Evolutionary conservation across 2,113 vertebrate genomes (phyloP), one percentile per base, ranked within the genome.

Genomic region (Corythornis madagascariensis): DNA sequence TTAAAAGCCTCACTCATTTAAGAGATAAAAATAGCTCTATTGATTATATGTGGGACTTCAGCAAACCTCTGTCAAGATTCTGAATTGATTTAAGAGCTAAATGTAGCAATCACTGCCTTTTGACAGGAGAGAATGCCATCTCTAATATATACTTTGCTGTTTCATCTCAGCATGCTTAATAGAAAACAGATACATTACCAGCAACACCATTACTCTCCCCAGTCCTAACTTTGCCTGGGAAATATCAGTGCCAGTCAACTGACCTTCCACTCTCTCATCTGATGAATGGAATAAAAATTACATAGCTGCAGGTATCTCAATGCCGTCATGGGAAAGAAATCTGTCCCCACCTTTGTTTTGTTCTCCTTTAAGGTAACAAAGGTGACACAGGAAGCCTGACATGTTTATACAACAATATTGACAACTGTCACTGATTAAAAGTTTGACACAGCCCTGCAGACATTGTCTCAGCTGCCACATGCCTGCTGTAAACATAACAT

Each of bases 31-130:
- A 86, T 69, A 73, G 38, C 73, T 71, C 43, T 88, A 91, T 61
- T 66, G 77, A 94, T 89, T 91, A 89, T 87, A 73, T 92, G 35
- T 57, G 50, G 48, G 81, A 77, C 91, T 97, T 86, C 90, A 89
- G 90, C 40, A 95, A 95, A 80, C 65, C 55, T 77, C 35, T 78
- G 83, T 94, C 89, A 95, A 95, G 92, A 94, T 87, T 93, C 22
- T 65, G 65, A 93, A 70, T 63, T 83, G 55, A 93, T 91, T 79
- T 93, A 88, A 94, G 86, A 83, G 83, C 59, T 80, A 82, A 96
- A 93, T 43, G 78, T 84, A 94, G 85, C 80, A 94, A 90, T 82
- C 52, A n/a, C 33, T 83, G 60, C 22, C 72, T 88, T 96, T 53
- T 92, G 88, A 94, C 69, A 92, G 79, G 64, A 74, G 9, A 53